Evolutionary conservation across 2,888 invertebrate genomes (phyloP), one percentile per base, ranked within the genome.

Genomic region (Drosophila differens): DNA sequence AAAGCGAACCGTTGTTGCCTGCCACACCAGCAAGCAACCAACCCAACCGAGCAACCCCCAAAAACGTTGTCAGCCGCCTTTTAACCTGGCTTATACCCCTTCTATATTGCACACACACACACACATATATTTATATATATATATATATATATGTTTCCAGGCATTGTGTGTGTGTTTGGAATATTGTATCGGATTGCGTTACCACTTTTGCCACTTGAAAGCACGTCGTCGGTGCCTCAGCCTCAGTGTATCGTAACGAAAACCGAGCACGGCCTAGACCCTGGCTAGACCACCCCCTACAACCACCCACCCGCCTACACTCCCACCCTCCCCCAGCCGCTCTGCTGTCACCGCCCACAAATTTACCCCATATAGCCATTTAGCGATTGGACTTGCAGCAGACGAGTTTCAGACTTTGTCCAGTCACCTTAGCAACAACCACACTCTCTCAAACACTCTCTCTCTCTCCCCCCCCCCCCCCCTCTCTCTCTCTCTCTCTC

Each of bases 201-300:
- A 82, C 76, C 81, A 80, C 16, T 80, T 47, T 47, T 80, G 74
- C 79, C 80, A 82, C 83, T 76, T 82, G 67, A 79, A 70, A 66
- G 70, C 76, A 65, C 70, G 74, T 75, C 64, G 80, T 78, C 70
- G 47, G 37, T 10, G 37, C 69, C 76, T 28, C 28, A 28, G 28
- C 28, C 28, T 28, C 28, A 4, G 28, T 47, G 64, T 54, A 30
- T 28, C 39, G 58, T 14, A 14, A 32, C 51, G 32, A 52, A 37
- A 44, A n/a, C 25, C 41, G 12, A 51, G 19, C n/a, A 37, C 62
- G 72, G 41, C 62, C 73, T 64, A 72, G 73, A 73, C 72, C 65
- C 74, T 32, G 72, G 62, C 52, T 53, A 39, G 57, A 53, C 37
- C 44, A 7, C 47, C 25, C 47, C 14, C 47, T 22, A 6, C 44